These are phyloP conservation scores for Parascotia fuliginaria DNA, from an alignment of 2,888 invertebrate species.

Conservation along the genomic window DNA sequence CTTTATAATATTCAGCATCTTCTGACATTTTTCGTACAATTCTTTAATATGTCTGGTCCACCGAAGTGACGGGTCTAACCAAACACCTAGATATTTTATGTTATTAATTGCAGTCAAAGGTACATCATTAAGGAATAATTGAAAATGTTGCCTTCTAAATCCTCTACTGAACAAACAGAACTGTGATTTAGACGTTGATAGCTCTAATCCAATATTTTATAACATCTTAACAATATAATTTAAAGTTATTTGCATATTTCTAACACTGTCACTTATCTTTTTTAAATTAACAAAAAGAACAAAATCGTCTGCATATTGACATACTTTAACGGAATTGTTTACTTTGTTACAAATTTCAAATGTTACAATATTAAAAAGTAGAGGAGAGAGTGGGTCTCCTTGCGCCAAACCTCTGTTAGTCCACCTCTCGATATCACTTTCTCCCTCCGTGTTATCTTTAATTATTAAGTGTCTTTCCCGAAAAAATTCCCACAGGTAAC, in stretches of 20 bases:
- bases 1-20: background rate
- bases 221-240: background rate
- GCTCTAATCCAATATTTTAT: background rate
- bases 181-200: constrained; percentile 2
- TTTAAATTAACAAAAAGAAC: constrained; percentile 24
- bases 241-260: background rate
- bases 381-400: constrained; percentile 38
- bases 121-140: background rate
- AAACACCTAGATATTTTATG: constrained; percentile 7
- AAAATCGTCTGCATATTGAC: constrained; percentile 41
- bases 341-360: constrained; percentile 7
- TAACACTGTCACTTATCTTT: background rate
- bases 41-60: background rate
- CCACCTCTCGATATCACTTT: constrained; percentile 7
- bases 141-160: background rate
- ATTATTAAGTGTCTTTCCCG: constrained; percentile 15
- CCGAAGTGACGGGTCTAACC: background rate
- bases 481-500: constrained; percentile 30
- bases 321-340: constrained; percentile 10
- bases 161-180: constrained; percentile 9
- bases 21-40: background rate
- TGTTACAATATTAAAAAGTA: constrained; percentile 39
- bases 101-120: background rate
- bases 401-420: constrained; percentile 30
- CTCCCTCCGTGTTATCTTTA: background rate